Evolutionary conservation across 2,797 vertebrate species (phyloP).

Genomic region (Halcyon badia): DNA sequence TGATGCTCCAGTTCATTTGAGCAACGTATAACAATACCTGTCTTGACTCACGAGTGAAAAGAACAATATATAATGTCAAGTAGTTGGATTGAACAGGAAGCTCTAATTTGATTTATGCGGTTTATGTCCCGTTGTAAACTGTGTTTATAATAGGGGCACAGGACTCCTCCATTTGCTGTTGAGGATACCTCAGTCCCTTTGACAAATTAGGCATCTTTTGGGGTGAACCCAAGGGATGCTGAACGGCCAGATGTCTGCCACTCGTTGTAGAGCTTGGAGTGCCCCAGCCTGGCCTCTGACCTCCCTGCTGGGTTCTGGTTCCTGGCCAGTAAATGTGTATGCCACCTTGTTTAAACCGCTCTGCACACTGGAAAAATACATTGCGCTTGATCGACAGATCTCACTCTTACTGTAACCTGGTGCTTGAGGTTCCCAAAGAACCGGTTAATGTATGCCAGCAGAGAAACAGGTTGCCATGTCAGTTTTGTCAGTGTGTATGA

Average conservation of each 20-base stretch:
- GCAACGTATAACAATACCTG: not conserved
- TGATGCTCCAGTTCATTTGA: not conserved
- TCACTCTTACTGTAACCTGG: not conserved
- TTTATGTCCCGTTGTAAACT: not conserved
- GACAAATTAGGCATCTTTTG: not conserved
- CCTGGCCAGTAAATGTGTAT: not conserved
- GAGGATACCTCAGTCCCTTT: not conserved
- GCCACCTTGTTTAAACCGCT: not conserved
- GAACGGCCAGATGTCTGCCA: not conserved
- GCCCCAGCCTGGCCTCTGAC: not conserved
- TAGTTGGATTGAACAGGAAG: not conserved
- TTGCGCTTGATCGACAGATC: accelerated
- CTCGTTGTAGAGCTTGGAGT: accelerated
- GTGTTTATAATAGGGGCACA: too few relatives aligned
- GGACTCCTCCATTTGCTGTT: not conserved
- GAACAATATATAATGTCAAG: not conserved
- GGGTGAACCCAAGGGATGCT: not conserved
- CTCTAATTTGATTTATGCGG: not conserved
- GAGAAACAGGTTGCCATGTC: not conserved
- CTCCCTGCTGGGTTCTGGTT: not conserved
- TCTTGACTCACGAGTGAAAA: not conserved
- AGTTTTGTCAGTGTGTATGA: not conserved
- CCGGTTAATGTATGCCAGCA: accelerated
- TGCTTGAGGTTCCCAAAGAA: not conserved
- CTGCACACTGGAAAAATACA: not conserved